Conservation (phyloP, 2,888 invertebrate species). For the Phlogophora meticulosa region DNA sequence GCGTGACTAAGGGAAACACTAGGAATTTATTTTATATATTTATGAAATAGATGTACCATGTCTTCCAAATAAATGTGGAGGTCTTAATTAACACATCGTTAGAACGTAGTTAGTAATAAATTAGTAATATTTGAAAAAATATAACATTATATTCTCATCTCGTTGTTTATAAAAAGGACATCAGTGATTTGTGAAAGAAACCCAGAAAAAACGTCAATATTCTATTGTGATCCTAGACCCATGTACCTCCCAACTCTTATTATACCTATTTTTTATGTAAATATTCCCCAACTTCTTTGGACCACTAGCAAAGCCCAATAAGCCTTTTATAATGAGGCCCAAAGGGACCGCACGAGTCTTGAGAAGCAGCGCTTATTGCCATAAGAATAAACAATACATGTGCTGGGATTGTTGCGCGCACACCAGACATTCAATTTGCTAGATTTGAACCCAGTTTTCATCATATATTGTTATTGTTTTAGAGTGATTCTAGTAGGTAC, state of each 20-base stretch:
- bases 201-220: background rate
- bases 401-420: slow-evolving; percentile 4
- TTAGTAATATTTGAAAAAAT: too few species aligned
- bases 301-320: slow-evolving; percentile 69
- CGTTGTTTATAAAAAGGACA: too few species aligned
- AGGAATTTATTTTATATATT: too few species aligned
- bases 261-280: slow-evolving; percentile 9
- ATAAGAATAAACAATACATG: slow-evolving; percentile 67
- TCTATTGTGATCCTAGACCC: background rate
- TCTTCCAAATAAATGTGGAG: too few species aligned
- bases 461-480: slow-evolving; percentile 28
- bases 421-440: slow-evolving; percentile 43
- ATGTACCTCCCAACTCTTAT: slow-evolving; percentile 1
- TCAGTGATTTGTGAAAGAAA: too few species aligned
- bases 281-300: slow-evolving; percentile 34
- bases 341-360: slow-evolving; percentile 67
- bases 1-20: too few species aligned
- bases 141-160: too few species aligned
- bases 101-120: too few species aligned
- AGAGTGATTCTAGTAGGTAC: slow-evolving; percentile 15
- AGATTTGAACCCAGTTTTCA: slow-evolving; percentile 15
- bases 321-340: slow-evolving; percentile 80
- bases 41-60: too few species aligned
- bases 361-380: slow-evolving; percentile 71
- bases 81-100: too few species aligned